Evolutionary conservation across 2,797 vertebrate species (phyloP).

Genomic region (Sebastes hubbsi): DNA sequence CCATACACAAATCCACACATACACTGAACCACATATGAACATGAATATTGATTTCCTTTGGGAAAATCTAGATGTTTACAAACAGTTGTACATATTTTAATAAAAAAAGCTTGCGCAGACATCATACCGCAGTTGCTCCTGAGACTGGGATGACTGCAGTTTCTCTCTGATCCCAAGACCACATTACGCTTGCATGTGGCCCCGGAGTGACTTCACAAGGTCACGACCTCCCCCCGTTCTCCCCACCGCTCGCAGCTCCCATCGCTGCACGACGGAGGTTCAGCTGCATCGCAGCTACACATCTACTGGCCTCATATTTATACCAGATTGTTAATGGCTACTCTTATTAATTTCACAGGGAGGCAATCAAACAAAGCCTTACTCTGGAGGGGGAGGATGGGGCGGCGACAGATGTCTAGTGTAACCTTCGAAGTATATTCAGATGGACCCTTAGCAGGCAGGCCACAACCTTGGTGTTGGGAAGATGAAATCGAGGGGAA

Average conservation of each 20-base stretch:
- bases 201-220: conserved; percentile 53
- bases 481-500: conserved; percentile 2
- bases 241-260: conserved; percentile 9
- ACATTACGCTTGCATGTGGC: conserved; percentile 26
- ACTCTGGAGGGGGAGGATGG: conserved; percentile 22
- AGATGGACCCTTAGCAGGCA: conserved; percentile 26
- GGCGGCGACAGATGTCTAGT: conserved; percentile 56
- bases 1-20: background rate
- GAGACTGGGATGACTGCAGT: conserved; percentile 53
- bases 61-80: conserved; percentile 17
- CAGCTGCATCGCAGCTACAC: conserved; percentile 36
- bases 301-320: conserved; percentile 43
- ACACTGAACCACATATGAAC: conserved; percentile 13
- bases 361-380: conserved; percentile 67
- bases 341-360: conserved; percentile 70
- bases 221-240: conserved; percentile 29
- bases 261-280: conserved; percentile 31
- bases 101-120: background rate
- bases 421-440: conserved; percentile 65
- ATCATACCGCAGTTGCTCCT: background rate
- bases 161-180: conserved; percentile 40
- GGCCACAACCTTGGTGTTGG: conserved; percentile 37
- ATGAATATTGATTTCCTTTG: conserved; percentile 18
- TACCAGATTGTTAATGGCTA: conserved; percentile 63
- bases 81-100: conserved; percentile 8